Percentiles rank a stretch among this genome's conserved stretches.
Conservation (phyloP, 2,797 vertebrate species). For the Takifugu rubripes region DNA sequence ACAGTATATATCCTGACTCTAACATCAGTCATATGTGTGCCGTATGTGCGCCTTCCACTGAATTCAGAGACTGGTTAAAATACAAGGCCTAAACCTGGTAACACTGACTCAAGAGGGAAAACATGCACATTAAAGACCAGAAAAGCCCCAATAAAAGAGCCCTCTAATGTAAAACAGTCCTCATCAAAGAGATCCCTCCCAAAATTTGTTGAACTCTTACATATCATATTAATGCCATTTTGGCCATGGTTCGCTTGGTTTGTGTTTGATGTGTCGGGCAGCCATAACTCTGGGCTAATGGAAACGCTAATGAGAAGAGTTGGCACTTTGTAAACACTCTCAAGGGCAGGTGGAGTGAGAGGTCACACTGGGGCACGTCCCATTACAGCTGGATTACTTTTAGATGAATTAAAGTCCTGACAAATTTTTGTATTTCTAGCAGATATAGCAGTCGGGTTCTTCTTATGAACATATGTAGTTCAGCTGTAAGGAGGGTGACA, state of each 20-base stretch:
- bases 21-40: constrained; percentile 36
- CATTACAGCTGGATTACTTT: constrained; percentile 43
- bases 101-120: constrained; percentile 73
- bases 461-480: constrained; percentile 57
- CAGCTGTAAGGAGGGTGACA: constrained; percentile 44
- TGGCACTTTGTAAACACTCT: constrained; percentile 75
- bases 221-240: constrained; percentile 75
- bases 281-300: constrained; percentile 59
- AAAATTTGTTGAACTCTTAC: constrained; percentile 73
- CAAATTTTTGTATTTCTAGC: constrained; percentile 54
- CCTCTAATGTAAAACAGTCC: constrained; percentile 72
- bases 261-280: constrained; percentile 66
- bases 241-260: constrained; percentile 60
- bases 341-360: constrained; percentile 62
- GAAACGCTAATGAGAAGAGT: constrained; percentile 69
- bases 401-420: constrained; percentile 41
- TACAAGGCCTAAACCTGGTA: constrained; percentile 60
- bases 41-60: constrained; percentile 44
- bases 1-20: constrained; percentile 28
- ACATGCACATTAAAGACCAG: constrained; percentile 72
- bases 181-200: constrained; percentile 69
- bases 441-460: constrained; percentile 34
- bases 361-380: constrained; percentile 60
- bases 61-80: constrained; percentile 49
- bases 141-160: constrained; percentile 72